phyloP scores from a whole-genome alignment of 2,888 invertebrate species.

The Cryptus armator region DNA sequence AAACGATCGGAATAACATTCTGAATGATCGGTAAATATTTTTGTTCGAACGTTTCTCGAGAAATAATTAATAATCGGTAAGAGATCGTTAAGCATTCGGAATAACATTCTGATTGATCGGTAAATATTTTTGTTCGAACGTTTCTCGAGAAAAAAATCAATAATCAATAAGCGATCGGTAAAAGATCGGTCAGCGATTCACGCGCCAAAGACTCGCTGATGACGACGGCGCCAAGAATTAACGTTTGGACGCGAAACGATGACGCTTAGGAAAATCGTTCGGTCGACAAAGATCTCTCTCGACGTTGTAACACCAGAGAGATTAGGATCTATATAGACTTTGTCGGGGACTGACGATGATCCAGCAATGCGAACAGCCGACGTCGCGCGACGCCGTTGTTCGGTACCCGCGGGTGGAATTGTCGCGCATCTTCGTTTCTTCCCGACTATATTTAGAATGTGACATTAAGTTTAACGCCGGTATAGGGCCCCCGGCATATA shows the following conservation, averaged over 20 bases:
- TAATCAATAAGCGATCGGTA: background rate
- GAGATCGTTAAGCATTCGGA: too few species aligned
- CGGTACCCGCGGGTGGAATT: background rate
- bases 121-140: background rate
- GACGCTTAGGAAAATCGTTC: slow-evolving; percentile 1
- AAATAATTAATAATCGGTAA: too few species aligned
- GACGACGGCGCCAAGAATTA: slow-evolving; percentile 7
- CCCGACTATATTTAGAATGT: slow-evolving; percentile 76
- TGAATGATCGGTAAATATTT: too few species aligned
- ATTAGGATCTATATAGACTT: slow-evolving; percentile 20
- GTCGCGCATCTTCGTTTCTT: slow-evolving; percentile 26
- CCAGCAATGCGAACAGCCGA: background rate
- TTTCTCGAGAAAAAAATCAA: background rate
- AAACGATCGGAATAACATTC: background rate
- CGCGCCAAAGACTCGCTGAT: background rate
- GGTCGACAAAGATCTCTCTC: background rate
- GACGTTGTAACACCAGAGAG: background rate
- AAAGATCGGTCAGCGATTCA: background rate
- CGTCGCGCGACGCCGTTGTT: background rate
- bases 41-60: too few species aligned
- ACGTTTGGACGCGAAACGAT: slow-evolving; percentile 2
- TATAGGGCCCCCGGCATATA: slow-evolving; percentile 48
- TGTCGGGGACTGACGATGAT: slow-evolving; percentile 12
- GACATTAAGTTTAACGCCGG: slow-evolving; percentile 75
- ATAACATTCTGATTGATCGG: background rate